phyloP scores from a whole-genome alignment of 2,888 invertebrate species.

The Drosophila pseudotakahashii region DNA sequence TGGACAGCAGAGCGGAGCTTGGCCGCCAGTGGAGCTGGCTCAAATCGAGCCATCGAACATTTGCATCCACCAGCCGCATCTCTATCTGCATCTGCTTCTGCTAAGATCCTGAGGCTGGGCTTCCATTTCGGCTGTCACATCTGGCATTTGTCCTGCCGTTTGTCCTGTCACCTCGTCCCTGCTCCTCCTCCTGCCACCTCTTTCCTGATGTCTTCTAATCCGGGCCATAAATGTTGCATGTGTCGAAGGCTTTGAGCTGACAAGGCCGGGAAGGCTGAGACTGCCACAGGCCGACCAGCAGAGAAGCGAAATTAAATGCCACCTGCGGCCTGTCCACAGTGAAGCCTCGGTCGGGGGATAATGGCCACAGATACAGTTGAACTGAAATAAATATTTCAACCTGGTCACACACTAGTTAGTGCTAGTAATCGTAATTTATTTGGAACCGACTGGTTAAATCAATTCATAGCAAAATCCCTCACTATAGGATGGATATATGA shows the following conservation, averaged over 20 bases:
- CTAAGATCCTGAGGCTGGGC: neutral
- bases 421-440: too few species aligned
- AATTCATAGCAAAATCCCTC: too few species aligned
- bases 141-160: constrained; percentile 35
- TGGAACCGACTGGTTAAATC: too few species aligned
- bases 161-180: constrained; percentile 9
- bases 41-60: constrained; percentile 15
- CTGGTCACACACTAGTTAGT: too few species aligned
- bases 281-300: constrained; percentile 23
- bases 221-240: constrained; percentile 68
- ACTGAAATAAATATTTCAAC: too few species aligned
- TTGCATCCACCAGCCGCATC: constrained; percentile 4
- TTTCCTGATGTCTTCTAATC: constrained; percentile 42
- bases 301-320: constrained; percentile 41
- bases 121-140: constrained; percentile 31
- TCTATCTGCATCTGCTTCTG: neutral
- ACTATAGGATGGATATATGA: too few species aligned
- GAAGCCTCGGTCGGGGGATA: constrained; percentile 3
- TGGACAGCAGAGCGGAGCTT: constrained; percentile 13
- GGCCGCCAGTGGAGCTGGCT: neutral
- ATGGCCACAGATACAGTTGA: neutral
- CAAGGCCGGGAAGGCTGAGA: constrained; percentile 25
- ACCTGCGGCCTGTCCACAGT: constrained; percentile 32
- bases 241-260: constrained; percentile 59
- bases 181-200: neutral